Evolutionary conservation across 2,888 invertebrate genomes (phyloP).

Genomic region (Lymantria monacha): DNA sequence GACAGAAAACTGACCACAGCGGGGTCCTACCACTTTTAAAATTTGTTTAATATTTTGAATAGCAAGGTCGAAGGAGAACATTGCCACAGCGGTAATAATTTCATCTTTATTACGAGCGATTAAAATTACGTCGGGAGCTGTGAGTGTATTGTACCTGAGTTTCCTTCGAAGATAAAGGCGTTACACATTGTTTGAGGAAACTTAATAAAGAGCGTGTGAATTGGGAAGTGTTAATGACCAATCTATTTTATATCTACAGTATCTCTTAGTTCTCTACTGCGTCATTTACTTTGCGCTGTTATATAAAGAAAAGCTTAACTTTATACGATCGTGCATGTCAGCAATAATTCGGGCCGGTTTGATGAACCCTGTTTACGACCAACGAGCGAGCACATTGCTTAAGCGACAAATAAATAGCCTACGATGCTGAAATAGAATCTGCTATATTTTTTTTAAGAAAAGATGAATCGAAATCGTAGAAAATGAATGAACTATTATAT

Average conservation of each 20-base stretch:
- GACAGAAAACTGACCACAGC: too few relatives aligned
- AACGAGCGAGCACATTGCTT: slow-evolving; percentile 57
- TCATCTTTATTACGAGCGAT: too few relatives aligned
- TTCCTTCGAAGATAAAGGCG: too few relatives aligned
- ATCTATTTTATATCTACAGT: background rate
- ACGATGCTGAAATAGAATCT: slow-evolving; percentile 70
- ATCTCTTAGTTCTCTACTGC: background rate
- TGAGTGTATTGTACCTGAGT: too few relatives aligned
- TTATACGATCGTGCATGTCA: slow-evolving; percentile 55
- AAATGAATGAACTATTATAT: slow-evolving; percentile 52
- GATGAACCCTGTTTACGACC: slow-evolving; percentile 71
- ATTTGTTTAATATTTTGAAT: too few relatives aligned
- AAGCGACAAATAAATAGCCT: slow-evolving; percentile 70
- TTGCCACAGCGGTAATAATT: too few relatives aligned
- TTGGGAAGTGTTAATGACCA: background rate
- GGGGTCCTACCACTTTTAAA: too few relatives aligned
- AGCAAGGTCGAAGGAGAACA: too few relatives aligned
- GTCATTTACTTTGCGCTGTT: background rate
- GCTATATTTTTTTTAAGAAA: slow-evolving; percentile 67
- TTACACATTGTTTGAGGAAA: background rate
- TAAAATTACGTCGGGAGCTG: too few relatives aligned
- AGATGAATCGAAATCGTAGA: slow-evolving; percentile 47
- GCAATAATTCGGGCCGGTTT: slow-evolving; percentile 58
- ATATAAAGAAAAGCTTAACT: slow-evolving; percentile 40
- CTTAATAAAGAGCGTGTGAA: background rate